phyloP scores from a whole-genome alignment of 1,140 invertebrate species.

The Kradibia gibbosae region DNA sequence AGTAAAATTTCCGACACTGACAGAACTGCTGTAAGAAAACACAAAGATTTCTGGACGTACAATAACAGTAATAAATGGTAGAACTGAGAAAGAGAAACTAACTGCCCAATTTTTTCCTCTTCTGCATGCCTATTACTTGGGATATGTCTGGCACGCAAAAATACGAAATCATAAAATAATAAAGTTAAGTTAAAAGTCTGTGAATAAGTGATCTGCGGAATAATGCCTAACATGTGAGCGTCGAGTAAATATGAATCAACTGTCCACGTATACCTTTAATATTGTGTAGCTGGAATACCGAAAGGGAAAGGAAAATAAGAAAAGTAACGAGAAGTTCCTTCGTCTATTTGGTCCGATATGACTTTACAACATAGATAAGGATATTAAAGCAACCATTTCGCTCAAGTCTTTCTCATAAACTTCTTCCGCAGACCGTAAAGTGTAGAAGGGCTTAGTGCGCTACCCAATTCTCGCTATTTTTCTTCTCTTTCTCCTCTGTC shows the following conservation, averaged over 20 bases:
- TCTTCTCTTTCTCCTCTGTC: conserved; percentile 27
- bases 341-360: conserved; percentile 54
- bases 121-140: neutral
- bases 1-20: neutral
- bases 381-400: conserved; percentile 54
- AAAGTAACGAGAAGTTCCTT: conserved; percentile 50
- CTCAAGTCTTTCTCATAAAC: conserved; percentile 52
- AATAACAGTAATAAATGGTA: conserved; percentile 14
- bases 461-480: neutral
- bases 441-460: conserved; percentile 35
- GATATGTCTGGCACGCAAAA: neutral
- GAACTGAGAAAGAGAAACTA: neutral
- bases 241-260: neutral
- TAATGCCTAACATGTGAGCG: neutral
- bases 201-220: conserved; percentile 5
- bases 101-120: neutral
- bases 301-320: conserved; percentile 16
- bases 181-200: conserved; percentile 38
- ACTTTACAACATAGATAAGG: conserved; percentile 60
- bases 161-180: conserved; percentile 47
- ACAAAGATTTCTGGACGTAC: neutral
- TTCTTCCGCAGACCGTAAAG: conserved; percentile 47
- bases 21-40: neutral
- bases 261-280: neutral
- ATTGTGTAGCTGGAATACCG: neutral